Conservation (phyloP, 2,888 invertebrate species). For the Ophonus ardosiacus region DNA sequence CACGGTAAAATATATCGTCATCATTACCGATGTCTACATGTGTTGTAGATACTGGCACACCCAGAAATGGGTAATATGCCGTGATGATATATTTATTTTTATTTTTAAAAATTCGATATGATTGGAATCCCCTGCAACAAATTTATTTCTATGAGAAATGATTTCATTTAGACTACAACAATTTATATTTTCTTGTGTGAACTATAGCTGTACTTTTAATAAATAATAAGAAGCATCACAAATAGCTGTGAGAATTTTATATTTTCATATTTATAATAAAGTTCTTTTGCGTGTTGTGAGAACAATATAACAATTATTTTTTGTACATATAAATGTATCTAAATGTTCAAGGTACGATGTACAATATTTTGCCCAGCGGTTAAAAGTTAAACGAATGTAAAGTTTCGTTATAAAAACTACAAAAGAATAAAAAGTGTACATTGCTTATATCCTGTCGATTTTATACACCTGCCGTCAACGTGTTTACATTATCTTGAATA, state of each 20-base stretch:
- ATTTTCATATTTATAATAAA: background rate
- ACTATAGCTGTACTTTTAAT: constrained; percentile 8
- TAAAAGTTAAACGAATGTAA: constrained; percentile 3
- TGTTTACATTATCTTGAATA: background rate
- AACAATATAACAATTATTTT: background rate
- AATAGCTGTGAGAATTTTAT: background rate
- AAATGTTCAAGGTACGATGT: background rate
- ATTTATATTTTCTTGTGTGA: background rate
- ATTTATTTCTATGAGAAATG: constrained; percentile 8
- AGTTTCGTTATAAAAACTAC: constrained; percentile 11
- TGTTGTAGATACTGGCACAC: no score
- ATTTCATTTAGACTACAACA: background rate
- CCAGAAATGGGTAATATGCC: no score
- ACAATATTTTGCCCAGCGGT: background rate
- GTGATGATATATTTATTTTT: no score
- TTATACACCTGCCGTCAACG: background rate
- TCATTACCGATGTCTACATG: no score
- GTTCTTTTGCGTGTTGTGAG: background rate
- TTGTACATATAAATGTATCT: background rate
- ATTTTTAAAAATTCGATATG: no score
- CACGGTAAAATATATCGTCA: no score
- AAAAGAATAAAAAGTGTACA: background rate
- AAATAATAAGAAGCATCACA: background rate
- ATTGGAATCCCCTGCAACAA: no score
- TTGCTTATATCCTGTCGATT: background rate